Evolutionary conservation across 2,113 vertebrate species (phyloP).

Genomic region (Equus quagga): DNA sequence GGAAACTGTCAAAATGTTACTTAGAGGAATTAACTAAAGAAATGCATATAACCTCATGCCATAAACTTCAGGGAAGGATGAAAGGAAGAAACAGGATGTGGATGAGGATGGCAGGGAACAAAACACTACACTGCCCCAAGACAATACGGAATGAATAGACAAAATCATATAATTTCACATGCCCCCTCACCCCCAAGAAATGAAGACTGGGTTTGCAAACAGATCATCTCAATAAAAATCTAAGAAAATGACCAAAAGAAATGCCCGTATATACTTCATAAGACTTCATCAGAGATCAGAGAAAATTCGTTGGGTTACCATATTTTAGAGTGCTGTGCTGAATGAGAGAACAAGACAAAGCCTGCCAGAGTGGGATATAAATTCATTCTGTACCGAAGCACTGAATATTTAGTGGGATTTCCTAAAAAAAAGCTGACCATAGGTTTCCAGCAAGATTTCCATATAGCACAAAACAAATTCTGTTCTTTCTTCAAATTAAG

Average conservation of each 20-base stretch:
- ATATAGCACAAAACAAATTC: not conserved
- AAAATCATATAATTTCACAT: not conserved
- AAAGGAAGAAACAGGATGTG: not conserved
- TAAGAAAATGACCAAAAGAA: not conserved
- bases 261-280: not conserved
- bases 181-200: not conserved
- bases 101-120: not conserved
- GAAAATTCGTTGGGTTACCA: not conserved
- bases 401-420: not conserved
- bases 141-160: not conserved
- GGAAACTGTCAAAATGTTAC: not conserved
- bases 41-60: not conserved
- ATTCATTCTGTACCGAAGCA: not conserved
- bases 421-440: not conserved
- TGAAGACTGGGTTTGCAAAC: not conserved
- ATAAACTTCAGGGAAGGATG: not conserved
- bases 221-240: not conserved
- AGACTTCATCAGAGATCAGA: not conserved
- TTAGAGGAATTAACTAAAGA: not conserved
- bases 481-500: not conserved
- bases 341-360: not conserved
- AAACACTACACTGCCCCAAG: not conserved
- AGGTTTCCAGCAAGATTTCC: not conserved
- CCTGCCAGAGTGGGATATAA: not conserved
- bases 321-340: not conserved